A percentile compares a stretch with the other conserved stretches of the same genome.
Evolutionary conservation across 2,888 invertebrate species (phyloP).

Genomic region (Baronia brevicornis): DNA sequence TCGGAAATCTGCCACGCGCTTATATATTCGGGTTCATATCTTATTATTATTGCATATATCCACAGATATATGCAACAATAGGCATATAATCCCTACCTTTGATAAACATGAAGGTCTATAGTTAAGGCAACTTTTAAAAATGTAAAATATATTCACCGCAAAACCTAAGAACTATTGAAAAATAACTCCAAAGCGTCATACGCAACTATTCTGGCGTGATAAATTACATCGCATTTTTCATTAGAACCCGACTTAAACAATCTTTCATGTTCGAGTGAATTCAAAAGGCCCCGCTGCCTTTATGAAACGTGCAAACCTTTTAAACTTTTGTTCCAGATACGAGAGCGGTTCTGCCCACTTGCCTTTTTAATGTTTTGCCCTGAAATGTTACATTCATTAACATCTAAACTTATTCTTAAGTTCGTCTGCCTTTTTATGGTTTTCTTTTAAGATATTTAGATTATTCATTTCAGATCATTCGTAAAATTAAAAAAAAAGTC

Average conservation of each 20-base stretch:
- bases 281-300: slow-evolving; percentile 26
- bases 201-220: slow-evolving; percentile 4
- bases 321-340: slow-evolving; percentile 32
- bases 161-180: neutral
- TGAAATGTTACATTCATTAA: slow-evolving; percentile 12
- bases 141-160: too few species aligned
- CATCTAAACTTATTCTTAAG: slow-evolving; percentile 4
- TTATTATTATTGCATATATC: too few species aligned
- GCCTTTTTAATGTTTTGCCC: slow-evolving; percentile 21
- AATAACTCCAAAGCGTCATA: slow-evolving; percentile 1
- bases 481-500: too few species aligned
- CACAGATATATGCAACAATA: too few species aligned
- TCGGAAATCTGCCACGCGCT: too few species aligned
- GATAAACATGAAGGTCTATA: too few species aligned
- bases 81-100: too few species aligned
- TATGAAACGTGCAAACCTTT: slow-evolving; percentile 34
- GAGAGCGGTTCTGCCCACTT: slow-evolving; percentile 24
- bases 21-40: too few species aligned
- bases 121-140: too few species aligned
- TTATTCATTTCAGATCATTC: too few species aligned
- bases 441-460: too few species aligned
- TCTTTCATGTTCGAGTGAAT: slow-evolving; percentile 34
- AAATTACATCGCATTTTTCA: slow-evolving; percentile 16
- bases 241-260: slow-evolving; percentile 27
- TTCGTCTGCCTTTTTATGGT: too few species aligned